Evolutionary conservation across 2,113 vertebrate genomes (phyloP).

Genomic region (Microcebus jonahi): DNA sequence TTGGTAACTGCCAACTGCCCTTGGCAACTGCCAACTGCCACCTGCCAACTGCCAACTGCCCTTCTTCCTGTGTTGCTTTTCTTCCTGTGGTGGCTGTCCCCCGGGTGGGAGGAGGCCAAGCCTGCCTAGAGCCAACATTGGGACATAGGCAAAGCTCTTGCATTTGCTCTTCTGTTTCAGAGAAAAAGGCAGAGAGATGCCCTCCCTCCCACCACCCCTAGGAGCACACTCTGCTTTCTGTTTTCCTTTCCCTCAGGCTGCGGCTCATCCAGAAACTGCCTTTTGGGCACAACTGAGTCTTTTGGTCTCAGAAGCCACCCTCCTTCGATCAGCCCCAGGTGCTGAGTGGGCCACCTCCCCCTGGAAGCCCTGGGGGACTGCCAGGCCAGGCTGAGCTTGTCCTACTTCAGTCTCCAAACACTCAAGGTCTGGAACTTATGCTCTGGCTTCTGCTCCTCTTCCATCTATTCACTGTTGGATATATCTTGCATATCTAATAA

Average conservation of each 20-base stretch:
- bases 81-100: background rate
- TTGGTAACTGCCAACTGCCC: constrained; percentile 12
- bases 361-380: background rate
- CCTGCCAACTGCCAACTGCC: background rate
- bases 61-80: background rate
- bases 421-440: background rate
- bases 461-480: background rate
- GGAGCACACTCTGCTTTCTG: background rate
- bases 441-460: background rate
- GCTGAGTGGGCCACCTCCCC: background rate
- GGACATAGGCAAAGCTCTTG: background rate
- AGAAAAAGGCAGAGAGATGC: background rate
- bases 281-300: background rate
- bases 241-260: background rate
- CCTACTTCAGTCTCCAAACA: background rate
- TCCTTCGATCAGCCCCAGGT: background rate
- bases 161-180: background rate
- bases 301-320: background rate
- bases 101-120: background rate
- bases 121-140: background rate
- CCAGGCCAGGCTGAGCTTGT: background rate
- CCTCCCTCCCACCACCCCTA: background rate
- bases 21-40: background rate
- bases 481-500: background rate
- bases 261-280: background rate